Evolutionary conservation across 2,797 vertebrate species (phyloP).

Genomic region (Sandelia bainsii): DNA sequence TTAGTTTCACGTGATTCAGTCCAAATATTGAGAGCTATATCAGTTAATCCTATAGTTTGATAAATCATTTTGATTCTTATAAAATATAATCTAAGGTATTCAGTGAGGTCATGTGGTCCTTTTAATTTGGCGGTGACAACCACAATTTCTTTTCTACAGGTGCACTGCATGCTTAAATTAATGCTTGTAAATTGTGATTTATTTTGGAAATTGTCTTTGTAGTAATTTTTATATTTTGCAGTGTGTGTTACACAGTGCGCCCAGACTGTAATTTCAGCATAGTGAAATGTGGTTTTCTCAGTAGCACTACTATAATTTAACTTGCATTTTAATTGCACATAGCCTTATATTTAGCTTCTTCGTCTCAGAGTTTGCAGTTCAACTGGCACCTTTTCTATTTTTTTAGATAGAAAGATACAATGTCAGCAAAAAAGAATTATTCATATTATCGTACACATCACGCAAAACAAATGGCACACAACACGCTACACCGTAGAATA

Average conservation of each 20-base stretch:
- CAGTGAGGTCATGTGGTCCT: conserved; percentile 6
- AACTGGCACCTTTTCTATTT: not conserved
- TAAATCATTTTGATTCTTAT: not conserved
- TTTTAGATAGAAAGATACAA: not conserved
- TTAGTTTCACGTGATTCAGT: not conserved
- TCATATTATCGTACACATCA: not conserved
- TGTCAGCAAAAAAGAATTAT: conserved; percentile 1
- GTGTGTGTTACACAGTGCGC: not conserved
- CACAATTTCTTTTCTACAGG: not conserved
- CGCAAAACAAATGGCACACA: not conserved
- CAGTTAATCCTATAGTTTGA: not conserved
- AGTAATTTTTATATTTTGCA: not conserved
- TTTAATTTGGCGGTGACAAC: conserved; percentile 6
- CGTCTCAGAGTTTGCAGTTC: not conserved
- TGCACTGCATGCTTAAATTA: not conserved
- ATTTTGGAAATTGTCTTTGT: not conserved
- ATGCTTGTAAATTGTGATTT: not conserved
- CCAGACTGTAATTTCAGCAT: conserved; percentile 5
- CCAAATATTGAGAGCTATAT: not conserved
- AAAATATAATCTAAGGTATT: not conserved
- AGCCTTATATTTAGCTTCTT: conserved; percentile 8
- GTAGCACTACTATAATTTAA: conserved; percentile 10
- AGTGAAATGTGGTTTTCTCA: conserved; percentile 4
- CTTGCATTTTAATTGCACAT: not conserved
- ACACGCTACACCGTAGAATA: not conserved